Evolutionary conservation across 2,888 invertebrate genomes (phyloP), one percentile per base, ranked within the genome.

Genomic region (Penaeus monodon): DNA sequence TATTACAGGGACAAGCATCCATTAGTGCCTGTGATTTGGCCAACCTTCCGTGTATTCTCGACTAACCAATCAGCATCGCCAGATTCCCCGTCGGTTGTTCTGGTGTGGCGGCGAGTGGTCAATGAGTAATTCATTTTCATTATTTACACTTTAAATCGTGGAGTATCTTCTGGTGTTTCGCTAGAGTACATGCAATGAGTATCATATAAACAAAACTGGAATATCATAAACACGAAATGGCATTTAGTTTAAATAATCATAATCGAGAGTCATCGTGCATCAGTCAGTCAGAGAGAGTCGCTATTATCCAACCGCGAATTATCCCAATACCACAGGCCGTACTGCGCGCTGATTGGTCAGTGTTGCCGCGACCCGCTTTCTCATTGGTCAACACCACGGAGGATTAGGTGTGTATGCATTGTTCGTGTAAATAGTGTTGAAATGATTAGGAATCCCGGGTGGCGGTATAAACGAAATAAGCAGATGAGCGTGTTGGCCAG

Each of bases 241-340:
- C 29, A 1, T 70, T 70, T 17, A 29, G 57, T 17, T 17, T 14
- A 27, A 20, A 49, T 17, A 57, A 24, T 44, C 33, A 27, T 63
- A 64, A 24, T 14, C 33, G 70, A 14, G 17, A 81, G 65, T 66
- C 24, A 44, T 86, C 86, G 87, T 29, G 63, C 87, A 66, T 83
- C 83, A n/a, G 87, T n/a, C 87, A 87, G 44, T 73, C 29, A 22
- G 22, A 14, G 77, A 44, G 80, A 79, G 83, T 87, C 87, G 68
- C 82, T 87, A 87, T 87, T 87, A 87, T 83, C 87, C 87, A 87
- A 87, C 87, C 87, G 87, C 87, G 87, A 87, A 87, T 87, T 87
- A 87, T 87, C 87, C 87, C 87, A 87, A 83, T 87, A 83, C 87
- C 87, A 84, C 83, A 87, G 87, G 74, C 83, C 66, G 83, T 87